These are phyloP conservation scores for Delphinus delphis DNA, from an alignment of 2,113 vertebrate species.

Conservation along the genomic window DNA sequence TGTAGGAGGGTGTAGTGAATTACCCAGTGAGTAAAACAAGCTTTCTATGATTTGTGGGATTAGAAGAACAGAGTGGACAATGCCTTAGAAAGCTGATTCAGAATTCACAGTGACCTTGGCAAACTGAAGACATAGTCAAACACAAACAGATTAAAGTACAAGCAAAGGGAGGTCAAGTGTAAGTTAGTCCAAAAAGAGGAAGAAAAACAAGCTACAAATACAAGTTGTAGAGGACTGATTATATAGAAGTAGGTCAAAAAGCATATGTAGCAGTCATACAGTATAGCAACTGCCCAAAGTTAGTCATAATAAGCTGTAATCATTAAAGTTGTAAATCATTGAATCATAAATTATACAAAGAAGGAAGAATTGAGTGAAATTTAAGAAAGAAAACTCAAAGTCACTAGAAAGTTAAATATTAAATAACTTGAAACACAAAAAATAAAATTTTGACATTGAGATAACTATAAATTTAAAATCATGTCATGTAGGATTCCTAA, in stretches of 20 bases:
- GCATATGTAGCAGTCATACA: background rate
- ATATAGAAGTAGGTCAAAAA: background rate
- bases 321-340: background rate
- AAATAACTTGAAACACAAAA: conserved; percentile 9
- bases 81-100: background rate
- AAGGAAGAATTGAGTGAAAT: background rate
- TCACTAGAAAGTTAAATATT: conserved; percentile 34
- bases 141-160: conserved; percentile 18
- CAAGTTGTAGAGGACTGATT: background rate
- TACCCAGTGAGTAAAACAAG: background rate
- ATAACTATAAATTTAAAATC: conserved; percentile 32
- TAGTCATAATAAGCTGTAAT: background rate
- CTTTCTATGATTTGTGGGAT: background rate
- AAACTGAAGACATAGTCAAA: conserved; percentile 32
- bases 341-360: background rate
- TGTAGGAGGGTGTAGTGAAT: background rate
- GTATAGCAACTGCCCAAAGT: background rate
- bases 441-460: background rate
- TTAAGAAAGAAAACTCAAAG: conserved; percentile 10
- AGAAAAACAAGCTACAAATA: background rate
- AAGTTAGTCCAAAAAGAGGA: background rate
- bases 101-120: conserved; percentile 24
- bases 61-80: background rate
- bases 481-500: background rate
- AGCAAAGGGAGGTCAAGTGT: background rate